phyloP scores from a whole-genome alignment of 2,888 invertebrate genomes.

The Acanthopleura granulata region DNA sequence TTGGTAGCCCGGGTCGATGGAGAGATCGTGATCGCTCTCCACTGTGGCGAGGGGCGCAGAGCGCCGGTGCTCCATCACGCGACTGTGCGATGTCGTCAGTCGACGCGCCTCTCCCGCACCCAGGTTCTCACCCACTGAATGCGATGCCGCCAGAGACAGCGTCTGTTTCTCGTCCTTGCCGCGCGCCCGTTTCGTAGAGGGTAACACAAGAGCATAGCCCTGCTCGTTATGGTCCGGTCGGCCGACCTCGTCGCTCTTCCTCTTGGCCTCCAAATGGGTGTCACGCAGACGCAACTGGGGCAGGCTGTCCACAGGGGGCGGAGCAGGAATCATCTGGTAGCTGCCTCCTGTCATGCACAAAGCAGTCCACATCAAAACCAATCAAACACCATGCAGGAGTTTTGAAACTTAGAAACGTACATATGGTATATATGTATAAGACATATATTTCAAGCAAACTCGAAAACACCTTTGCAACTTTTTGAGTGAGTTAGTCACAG shows the following conservation, averaged over 20 bases:
- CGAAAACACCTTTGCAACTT: too few species aligned
- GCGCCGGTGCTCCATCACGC: neutral
- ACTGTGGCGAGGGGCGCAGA: slow-evolving; percentile 2
- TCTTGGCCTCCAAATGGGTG: neutral
- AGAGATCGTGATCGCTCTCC: slow-evolving; percentile 9
- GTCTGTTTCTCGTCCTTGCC: neutral
- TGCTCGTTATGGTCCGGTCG: slow-evolving; percentile 1
- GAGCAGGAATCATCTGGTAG: slow-evolving; percentile 9
- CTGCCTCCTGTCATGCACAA: slow-evolving; percentile 2
- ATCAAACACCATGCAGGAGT: too few species aligned
- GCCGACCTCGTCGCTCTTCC: neutral
- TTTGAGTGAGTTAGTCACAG: too few species aligned
- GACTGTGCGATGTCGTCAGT: neutral
- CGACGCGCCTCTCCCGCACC: neutral
- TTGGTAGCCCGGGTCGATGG: slow-evolving; percentile 5
- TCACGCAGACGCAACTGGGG: neutral
- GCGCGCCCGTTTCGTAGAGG: neutral
- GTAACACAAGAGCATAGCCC: neutral
- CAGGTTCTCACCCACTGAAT: neutral
- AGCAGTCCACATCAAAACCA: too few species aligned
- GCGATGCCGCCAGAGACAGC: neutral
- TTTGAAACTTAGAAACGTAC: too few species aligned
- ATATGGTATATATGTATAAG: too few species aligned
- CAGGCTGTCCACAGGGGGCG: slow-evolving; percentile 7
- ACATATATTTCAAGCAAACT: too few species aligned